Evolutionary conservation across 2,797 vertebrate genomes (phyloP).

Genomic region (Hephaestus fuliginosus): DNA sequence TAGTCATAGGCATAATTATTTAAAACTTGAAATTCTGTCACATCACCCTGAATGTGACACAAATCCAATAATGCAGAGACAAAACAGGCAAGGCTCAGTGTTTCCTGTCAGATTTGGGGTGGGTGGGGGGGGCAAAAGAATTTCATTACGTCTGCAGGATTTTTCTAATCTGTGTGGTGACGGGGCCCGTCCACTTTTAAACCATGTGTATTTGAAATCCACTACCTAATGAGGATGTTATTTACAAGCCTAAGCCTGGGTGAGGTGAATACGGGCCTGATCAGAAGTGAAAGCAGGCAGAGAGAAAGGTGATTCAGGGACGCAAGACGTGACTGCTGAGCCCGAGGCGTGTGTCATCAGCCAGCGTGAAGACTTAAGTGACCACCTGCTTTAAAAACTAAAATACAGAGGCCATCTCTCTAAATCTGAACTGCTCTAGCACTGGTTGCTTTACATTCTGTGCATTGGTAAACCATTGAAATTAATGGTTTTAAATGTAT

Average conservation of each 20-base stretch:
- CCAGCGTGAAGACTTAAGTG: not conserved
- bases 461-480: not conserved
- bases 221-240: conserved; percentile 46
- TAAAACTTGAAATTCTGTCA: conserved; percentile 21
- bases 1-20: conserved; percentile 38
- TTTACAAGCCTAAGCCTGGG: conserved; percentile 40
- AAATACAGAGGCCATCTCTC: not conserved
- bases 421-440: not conserved
- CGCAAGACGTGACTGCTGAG: conserved; percentile 1
- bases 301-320: conserved; percentile 17
- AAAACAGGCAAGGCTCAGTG: conserved; percentile 42
- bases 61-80: conserved; percentile 49
- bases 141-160: conserved; percentile 44
- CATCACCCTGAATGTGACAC: conserved; percentile 37
- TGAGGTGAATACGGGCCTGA: conserved; percentile 7
- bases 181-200: conserved; percentile 12
- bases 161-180: conserved; percentile 46
- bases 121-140: conserved; percentile 14
- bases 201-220: conserved; percentile 46
- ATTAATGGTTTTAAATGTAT: not conserved
- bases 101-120: conserved; percentile 29
- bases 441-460: conserved; percentile 1
- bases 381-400: not conserved
- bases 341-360: not conserved
- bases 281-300: conserved; percentile 13